Evolutionary conservation across 1,140 invertebrate species (phyloP), one percentile per base, ranked within the genome.

Genomic region (Nephila pilipes): DNA sequence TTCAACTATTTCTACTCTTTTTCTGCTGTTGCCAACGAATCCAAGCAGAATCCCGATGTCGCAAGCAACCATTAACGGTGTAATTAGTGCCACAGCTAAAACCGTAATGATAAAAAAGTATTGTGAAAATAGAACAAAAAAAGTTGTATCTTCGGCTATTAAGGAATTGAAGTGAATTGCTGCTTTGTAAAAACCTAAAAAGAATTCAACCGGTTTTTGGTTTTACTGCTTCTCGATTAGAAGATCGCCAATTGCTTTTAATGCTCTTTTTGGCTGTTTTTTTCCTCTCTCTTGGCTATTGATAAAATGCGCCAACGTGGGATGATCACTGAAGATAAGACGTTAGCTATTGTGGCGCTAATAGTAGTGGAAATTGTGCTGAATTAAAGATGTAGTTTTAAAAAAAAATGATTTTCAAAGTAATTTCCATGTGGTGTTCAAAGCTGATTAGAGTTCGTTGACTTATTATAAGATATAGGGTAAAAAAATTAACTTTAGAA

Each of bases 121-220:
- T 25, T 81, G 80, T 54, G 80, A 81, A 81, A 46, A 81, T 81
- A 14, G 46, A 81, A 60, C n/a, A 36, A 29, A 85, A 36, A 58
- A 58, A 57, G 22, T 18, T 2, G 83, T 22, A 65, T 65, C 14
- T 58, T 58, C 32, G 57, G 83, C 83, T 85, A 85, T 85, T 85
- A 85, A 85, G 54, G 83, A 60, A 85, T 25, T 85, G 83, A 85
- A 85, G 83, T 58, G 83, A 85, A 85, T 85, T 85, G 69, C 69
- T 32, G 69, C 69, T 75, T 75, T 36, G 80, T n/a, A 81, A 81
- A 81, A 81, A 81, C 22, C 38, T 54, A 46, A 46, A 54, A 81
- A 81, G 20, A 22, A 55, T 55, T 55, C 38, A 81, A 75, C 69
- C 32, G 29, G 69, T 75, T 75, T 46, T 75, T 36, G 69, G 69